A percentile compares a stretch with the other conserved stretches of the same genome.
Conservation (phyloP, 2,797 vertebrate genomes). For the Enteromius viviparus region DNA sequence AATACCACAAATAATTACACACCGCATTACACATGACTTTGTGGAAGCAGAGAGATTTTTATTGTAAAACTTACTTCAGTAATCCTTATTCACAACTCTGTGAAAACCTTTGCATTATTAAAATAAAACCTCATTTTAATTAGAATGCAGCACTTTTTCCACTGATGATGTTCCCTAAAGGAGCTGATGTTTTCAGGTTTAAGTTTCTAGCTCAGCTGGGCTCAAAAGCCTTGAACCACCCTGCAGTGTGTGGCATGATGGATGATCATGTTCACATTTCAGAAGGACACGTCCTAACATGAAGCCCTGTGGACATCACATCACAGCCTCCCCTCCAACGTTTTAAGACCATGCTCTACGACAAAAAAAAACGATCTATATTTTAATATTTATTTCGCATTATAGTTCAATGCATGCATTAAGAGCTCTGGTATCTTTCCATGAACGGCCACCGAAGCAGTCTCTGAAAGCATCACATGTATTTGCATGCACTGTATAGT, state of each 20-base stretch:
- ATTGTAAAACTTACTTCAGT: not conserved
- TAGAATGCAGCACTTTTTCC: not conserved
- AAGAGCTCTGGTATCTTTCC: not conserved
- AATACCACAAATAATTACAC: not conserved
- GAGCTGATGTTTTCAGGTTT: not conserved
- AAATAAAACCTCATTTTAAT: not conserved
- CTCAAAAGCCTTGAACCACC: not conserved
- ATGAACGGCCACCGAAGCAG: not conserved
- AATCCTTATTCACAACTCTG: not conserved
- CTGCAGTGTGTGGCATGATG: not conserved
- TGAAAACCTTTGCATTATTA: not conserved
- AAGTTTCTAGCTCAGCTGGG: not conserved
- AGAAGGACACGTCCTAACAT: constrained; percentile 22
- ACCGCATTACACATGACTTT: not conserved
- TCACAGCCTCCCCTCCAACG: constrained; percentile 20
- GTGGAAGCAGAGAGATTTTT: not conserved
- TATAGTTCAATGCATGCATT: not conserved
- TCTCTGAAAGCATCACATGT: constrained; percentile 12
- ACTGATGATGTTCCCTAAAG: not conserved
- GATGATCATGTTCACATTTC: constrained; percentile 12
- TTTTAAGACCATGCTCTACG: constrained; percentile 47
- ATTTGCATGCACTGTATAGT: not conserved
- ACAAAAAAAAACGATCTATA: not conserved
- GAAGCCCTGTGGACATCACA: constrained; percentile 3
- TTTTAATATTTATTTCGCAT: constrained; percentile 2